Evolutionary conservation across 2,797 vertebrate species (phyloP).

Genomic region (Streptopelia turtur): DNA sequence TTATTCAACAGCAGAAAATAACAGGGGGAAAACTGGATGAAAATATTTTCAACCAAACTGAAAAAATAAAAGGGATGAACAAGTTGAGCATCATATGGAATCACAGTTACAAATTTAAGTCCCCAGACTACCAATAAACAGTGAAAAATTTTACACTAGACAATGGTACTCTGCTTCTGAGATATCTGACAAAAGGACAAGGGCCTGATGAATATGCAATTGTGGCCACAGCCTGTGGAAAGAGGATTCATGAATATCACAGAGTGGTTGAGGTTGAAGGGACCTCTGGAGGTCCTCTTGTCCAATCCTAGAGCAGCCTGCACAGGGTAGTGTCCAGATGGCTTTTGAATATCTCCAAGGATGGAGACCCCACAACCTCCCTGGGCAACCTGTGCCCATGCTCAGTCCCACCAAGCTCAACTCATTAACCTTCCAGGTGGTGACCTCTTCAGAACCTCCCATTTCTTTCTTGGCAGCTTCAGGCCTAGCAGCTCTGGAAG

Average conservation of each 20-base stretch:
- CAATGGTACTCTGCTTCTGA: neutral
- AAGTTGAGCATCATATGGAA: neutral
- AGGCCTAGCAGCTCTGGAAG: neutral
- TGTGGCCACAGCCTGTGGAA: neutral
- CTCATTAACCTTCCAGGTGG: neutral
- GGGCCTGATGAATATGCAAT: neutral
- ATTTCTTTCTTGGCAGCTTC: neutral
- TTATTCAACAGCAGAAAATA: neutral
- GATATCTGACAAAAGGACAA: fast-evolving
- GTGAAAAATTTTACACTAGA: neutral
- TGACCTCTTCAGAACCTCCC: neutral
- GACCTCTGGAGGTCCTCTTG: neutral
- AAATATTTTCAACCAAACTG: neutral
- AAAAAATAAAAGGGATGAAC: neutral
- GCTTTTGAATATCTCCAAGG: neutral
- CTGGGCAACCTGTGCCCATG: neutral
- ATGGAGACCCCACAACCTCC: neutral
- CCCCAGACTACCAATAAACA: neutral
- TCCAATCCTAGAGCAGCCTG: neutral
- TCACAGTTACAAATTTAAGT: neutral
- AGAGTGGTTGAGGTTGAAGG: neutral
- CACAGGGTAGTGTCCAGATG: neutral
- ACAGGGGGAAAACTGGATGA: neutral
- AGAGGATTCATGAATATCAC: neutral
- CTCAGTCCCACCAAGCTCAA: neutral